Evolutionary conservation across 2,113 vertebrate species (phyloP), one percentile per base, ranked within the genome.

Genomic region (Macaca nemestrina): DNA sequence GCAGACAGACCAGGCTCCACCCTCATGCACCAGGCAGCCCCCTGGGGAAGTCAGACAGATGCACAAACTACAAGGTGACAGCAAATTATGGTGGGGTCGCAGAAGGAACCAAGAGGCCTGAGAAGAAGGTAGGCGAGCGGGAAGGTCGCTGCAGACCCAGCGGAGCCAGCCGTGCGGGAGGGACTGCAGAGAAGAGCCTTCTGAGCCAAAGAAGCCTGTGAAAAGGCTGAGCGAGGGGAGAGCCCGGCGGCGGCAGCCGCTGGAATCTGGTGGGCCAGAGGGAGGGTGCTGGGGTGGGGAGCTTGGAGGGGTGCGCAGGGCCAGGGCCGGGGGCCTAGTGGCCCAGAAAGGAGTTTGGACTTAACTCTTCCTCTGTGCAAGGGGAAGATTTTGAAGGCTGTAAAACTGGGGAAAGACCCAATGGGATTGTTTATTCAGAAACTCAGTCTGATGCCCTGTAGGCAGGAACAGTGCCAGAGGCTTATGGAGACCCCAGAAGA

Each of bases 221-320:
- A 32, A 64, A 13, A 64, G 61, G 61, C 61, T 30, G 61, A 64
- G 61, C 12, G 30, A 64, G 61, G 27, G 27, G 61, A 64, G 61
- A 30, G 61, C 27, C 27, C 6, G 27, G 27, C 14, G 27, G 61
- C 5, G 2, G 50, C 12, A 27, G 61, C 61, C 4, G 68, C 55
- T 67, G 16, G 79, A 52, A 40, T 5, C 38, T 30, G 45, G 72
- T 50, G 35, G 35, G 38, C 17, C 0, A 4, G 22, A n/a, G 27
- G 5, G 30, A 25, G 35, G 2, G 23, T 40, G 35, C 20, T 0
- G 1, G 67, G 64, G 61, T 45, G n/a, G 17, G 8, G 6, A 78
- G 52, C 61, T 64, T 5, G n/a, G 27, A 5, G 35, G 8, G 59
- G 50, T 7, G 9, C 0, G 8, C 27, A 16, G 48, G 35, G 35